These are phyloP conservation scores for Phymorhynchus buccinoides DNA, from an alignment of 1,140 invertebrate species.

Conservation along the genomic window DNA sequence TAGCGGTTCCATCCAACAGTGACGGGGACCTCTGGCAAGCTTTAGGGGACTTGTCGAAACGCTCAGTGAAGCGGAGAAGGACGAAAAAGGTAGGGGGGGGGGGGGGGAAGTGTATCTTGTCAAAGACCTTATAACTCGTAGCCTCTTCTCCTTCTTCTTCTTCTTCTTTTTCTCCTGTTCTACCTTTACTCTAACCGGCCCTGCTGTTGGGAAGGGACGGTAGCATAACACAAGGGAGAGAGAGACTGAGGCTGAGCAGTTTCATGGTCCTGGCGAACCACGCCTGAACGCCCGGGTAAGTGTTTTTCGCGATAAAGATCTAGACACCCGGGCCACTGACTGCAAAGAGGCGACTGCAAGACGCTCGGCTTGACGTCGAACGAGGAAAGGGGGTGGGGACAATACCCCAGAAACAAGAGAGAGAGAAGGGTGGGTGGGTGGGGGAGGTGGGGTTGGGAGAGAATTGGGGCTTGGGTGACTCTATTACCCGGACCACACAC, in stretches of 20 bases:
- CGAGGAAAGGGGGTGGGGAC: background rate
- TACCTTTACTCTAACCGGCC: no score
- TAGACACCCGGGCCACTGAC: conserved; percentile 14
- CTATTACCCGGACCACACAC: conserved; percentile 27
- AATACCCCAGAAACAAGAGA: no score
- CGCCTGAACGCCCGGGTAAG: conserved; percentile 23
- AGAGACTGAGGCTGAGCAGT: no score
- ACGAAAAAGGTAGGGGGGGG: no score
- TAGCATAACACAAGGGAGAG: no score
- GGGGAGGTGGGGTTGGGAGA: background rate
- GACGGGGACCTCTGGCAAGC: no score
- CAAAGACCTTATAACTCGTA: no score
- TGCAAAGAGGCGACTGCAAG: conserved; percentile 7
- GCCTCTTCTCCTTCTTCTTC: no score
- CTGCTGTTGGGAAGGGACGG: no score
- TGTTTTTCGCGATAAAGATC: conserved; percentile 26
- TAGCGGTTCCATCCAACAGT: no score
- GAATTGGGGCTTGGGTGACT: background rate
- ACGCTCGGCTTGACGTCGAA: background rate
- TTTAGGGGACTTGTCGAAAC: background rate
- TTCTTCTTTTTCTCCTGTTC: no score
- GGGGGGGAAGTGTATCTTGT: no score
- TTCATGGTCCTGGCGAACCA: background rate
- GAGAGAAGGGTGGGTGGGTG: background rate
- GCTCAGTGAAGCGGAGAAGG: background rate